Conservation (phyloP, 1,140 invertebrate species). For the Bemisia tabaci region DNA sequence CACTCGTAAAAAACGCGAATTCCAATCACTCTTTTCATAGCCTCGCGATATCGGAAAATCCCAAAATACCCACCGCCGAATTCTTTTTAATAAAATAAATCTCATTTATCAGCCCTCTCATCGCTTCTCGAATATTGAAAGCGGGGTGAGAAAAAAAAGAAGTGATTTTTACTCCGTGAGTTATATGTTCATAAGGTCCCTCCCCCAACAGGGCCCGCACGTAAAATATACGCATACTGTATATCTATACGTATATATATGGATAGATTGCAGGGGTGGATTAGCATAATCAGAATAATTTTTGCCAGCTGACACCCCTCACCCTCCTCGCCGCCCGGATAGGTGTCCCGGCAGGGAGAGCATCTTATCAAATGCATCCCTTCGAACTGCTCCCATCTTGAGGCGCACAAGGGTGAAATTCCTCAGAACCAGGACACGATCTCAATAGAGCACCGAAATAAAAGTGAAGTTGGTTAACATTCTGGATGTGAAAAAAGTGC, state of each 20-base stretch:
- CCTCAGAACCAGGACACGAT: too few species aligned
- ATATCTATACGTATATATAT: background rate
- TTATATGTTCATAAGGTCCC: background rate
- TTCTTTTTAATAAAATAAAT: background rate
- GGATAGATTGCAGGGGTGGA: background rate
- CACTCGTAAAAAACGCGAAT: too few species aligned
- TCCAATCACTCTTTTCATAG: too few species aligned
- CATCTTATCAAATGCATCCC: background rate
- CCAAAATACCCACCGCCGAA: too few species aligned
- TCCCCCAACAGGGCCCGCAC: background rate
- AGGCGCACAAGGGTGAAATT: too few species aligned
- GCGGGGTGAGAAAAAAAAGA: background rate
- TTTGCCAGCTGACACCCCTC: background rate
- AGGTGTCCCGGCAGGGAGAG: background rate
- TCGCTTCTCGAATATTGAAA: background rate
- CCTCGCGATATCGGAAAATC: too few species aligned
- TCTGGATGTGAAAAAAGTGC: too few species aligned
- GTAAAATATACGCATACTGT: background rate
- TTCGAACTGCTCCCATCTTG: background rate
- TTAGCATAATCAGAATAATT: background rate
- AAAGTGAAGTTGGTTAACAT: too few species aligned
- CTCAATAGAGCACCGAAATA: too few species aligned
- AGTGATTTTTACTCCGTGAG: background rate
- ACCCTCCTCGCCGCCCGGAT: background rate
- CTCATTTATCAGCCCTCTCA: background rate